Percentiles rank a stretch among this genome's conserved stretches.
phyloP scores from a whole-genome alignment of 2,888 invertebrate genomes.

The Drosophila algonquin region DNA sequence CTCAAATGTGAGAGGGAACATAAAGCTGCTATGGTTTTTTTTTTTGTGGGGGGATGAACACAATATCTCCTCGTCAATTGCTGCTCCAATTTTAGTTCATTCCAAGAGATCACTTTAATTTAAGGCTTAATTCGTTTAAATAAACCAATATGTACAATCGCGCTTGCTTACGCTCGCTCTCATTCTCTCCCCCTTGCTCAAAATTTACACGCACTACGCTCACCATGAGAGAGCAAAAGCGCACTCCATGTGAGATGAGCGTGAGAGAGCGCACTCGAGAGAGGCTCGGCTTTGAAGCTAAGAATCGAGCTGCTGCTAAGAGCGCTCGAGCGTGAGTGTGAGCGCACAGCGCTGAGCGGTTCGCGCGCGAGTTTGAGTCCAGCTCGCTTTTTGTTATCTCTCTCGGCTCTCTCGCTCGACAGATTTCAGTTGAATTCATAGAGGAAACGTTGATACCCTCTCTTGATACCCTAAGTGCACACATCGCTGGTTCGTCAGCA shows the following conservation, averaged over 20 bases:
- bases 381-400: neutral
- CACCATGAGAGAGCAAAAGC: neutral
- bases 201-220: neutral
- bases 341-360: neutral
- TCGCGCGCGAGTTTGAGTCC: neutral
- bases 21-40: neutral
- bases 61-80: conserved; percentile 40
- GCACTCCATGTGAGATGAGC: neutral
- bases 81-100: conserved; percentile 58
- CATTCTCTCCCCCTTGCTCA: neutral
- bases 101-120: conserved; percentile 61
- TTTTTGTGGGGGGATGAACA: neutral
- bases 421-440: conserved; percentile 1
- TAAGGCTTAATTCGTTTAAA: conserved; percentile 61
- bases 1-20: neutral
- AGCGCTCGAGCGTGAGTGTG: neutral
- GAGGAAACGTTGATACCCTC: neutral
- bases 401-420: neutral
- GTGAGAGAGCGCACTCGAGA: neutral
- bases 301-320: neutral
- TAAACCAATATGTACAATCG: conserved; percentile 27
- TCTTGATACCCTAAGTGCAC: neutral
- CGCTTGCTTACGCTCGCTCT: neutral
- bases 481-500: conserved; percentile 2
- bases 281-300: neutral